These are phyloP conservation scores for Bellardia pandia DNA, from an alignment of 2,888 invertebrate species.

Conservation along the genomic window DNA sequence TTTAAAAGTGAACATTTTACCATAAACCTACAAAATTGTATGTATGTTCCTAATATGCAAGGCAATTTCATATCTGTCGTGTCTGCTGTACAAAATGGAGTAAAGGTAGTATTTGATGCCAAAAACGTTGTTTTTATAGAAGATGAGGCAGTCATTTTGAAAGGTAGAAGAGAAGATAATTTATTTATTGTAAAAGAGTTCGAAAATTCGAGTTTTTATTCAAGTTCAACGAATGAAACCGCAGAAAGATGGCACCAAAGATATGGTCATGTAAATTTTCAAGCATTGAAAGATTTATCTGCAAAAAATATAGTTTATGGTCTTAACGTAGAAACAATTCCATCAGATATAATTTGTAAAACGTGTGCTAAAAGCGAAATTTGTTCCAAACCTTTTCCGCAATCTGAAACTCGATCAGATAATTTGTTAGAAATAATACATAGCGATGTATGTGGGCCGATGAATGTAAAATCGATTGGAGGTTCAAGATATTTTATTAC, in stretches of 20 bases:
- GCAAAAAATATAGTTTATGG: too few species aligned
- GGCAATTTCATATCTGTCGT: not conserved
- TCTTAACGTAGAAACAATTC: not conserved
- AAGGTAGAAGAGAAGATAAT: not conserved
- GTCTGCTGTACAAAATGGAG: not conserved
- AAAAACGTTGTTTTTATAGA: not conserved
- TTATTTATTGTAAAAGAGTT: not conserved
- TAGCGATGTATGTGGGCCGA: not conserved
- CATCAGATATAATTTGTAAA: not conserved
- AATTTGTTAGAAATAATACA: not conserved
- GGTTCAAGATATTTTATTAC: not conserved
- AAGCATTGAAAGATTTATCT: too few species aligned
- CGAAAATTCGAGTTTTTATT: too few species aligned
- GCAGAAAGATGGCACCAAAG: too few species aligned
- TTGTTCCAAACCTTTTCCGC: not conserved
- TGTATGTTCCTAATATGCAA: slow-evolving; percentile 24
- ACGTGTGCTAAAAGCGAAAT: too few species aligned
- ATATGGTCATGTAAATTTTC: too few species aligned
- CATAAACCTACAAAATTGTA: not conserved
- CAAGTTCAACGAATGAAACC: too few species aligned
- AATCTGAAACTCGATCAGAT: not conserved
- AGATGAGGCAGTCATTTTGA: not conserved
- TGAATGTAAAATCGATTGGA: not conserved
- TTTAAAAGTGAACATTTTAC: not conserved
- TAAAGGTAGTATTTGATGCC: not conserved